Evolutionary conservation across 2,888 invertebrate genomes (phyloP), one percentile per base, ranked within the genome.

Genomic region (Anthoptus insignis): DNA sequence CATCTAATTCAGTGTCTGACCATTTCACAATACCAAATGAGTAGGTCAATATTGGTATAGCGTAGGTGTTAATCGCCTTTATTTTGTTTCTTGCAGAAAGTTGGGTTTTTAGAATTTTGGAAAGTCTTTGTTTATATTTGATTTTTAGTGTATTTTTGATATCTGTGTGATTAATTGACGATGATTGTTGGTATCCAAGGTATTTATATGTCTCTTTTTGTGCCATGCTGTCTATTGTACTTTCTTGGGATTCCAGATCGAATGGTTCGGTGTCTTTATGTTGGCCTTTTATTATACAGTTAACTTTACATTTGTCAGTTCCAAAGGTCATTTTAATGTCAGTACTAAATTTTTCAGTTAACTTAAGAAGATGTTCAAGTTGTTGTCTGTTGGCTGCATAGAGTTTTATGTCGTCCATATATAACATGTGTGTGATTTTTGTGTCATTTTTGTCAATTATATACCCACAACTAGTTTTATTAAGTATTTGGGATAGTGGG

Each of bases 271-370:
- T 39, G 22, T 32, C 22, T 42, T 45, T 19, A 49, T 47, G 24
- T 49, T 58, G 34, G 19, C 52, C 58, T 37, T 34, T 64, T 32
- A 21, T 53, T 3, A 67, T 64, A 24, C 58, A 56, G 32, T 52
- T 63, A 19, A 66, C 66, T 59, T 65, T 66, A 37, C 67, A 67
- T 59, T 69, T 65, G 39, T 67, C 59, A n/a, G 58, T 64, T 27
- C 69, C 65, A 53, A 68, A 68, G 37, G 45, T 19, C 68, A 68
- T 68, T 21, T 65, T 63, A n/a, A 68, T 68, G 5, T 68, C 64
- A 14, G 29, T 42, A 50, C 56, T 49, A 27, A 64, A 64, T n/a
- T 39, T 32, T 57, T 64, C 63, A n/a, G 63, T 63, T 29, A 63
- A 11, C 13, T 11, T 34, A 1, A 50, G 37, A 37, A 64, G 32